A percentile compares a stretch with the other conserved stretches of the same genome.
Conservation (phyloP, 2,113 vertebrate species). For the Marmota monax region DNA sequence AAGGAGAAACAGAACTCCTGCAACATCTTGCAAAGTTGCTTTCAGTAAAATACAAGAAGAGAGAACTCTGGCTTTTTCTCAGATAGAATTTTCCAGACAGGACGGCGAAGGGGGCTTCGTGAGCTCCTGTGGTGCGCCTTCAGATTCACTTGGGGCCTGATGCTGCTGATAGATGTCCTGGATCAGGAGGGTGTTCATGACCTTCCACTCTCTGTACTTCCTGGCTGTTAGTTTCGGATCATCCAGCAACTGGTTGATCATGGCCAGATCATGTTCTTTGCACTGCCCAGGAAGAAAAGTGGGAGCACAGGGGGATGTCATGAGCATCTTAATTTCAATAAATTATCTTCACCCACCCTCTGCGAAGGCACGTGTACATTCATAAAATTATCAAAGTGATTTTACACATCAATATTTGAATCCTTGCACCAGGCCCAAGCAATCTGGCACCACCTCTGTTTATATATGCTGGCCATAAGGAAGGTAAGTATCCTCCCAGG, state of each 20-base stretch:
- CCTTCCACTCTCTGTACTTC: slow-evolving; percentile 96
- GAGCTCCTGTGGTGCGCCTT: slow-evolving; percentile 76
- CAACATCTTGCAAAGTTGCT: slow-evolving; percentile 67
- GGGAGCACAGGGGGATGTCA: neutral
- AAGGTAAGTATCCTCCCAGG: neutral
- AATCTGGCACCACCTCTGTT: neutral
- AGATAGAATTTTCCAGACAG: slow-evolving; percentile 82
- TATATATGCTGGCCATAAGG: neutral
- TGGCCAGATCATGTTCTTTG: slow-evolving; percentile 95
- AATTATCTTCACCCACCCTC: neutral
- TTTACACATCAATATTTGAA: neutral
- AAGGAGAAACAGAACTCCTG: slow-evolving; percentile 49
- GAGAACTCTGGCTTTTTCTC: slow-evolving; percentile 67
- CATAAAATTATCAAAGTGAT: neutral
- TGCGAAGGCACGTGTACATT: neutral
- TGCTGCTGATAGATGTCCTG: slow-evolving; percentile 91
- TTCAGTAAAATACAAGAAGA: fast-evolving
- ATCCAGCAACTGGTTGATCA: slow-evolving; percentile 93
- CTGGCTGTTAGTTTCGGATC: slow-evolving; percentile 91
- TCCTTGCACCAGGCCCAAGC: neutral
- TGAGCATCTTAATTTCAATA: neutral
- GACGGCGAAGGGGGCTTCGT: slow-evolving; percentile 60
- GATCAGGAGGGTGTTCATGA: slow-evolving; percentile 91
- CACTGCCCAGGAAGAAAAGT: slow-evolving; percentile 87
- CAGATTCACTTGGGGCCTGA: slow-evolving; percentile 64